A percentile compares a stretch with the other conserved stretches of the same genome.
phyloP scores from a whole-genome alignment of 2,113 vertebrate genomes.

The Himantopus leucocephalus region DNA sequence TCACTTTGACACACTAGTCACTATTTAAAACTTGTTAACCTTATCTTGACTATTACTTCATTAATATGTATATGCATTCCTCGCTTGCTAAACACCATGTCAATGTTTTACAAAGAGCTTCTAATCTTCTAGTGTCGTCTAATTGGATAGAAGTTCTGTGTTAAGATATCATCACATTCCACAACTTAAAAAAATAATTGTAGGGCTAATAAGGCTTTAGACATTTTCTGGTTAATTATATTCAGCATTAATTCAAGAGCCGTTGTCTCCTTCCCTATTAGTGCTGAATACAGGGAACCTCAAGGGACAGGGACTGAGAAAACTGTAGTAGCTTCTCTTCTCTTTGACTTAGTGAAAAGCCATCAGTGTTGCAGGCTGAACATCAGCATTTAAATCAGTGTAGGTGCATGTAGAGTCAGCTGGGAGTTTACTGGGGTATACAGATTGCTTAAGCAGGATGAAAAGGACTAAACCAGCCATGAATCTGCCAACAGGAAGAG shows the following conservation, averaged over 20 bases:
- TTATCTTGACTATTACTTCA: background rate
- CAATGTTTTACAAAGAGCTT: background rate
- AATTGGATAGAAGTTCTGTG: background rate
- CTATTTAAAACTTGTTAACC: background rate
- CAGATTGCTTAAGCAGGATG: background rate
- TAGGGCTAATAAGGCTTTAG: background rate
- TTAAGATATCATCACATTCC: background rate
- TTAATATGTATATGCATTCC: background rate
- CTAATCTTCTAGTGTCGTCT: background rate
- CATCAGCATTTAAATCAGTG: background rate
- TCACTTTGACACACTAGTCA: background rate
- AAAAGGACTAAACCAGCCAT: background rate
- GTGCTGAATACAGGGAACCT: background rate
- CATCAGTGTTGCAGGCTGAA: background rate
- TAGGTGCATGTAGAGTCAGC: background rate
- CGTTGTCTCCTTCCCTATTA: background rate
- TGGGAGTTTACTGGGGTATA: background rate
- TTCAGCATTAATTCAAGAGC: background rate
- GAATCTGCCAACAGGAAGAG: background rate
- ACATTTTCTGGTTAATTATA: background rate
- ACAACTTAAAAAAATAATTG: background rate
- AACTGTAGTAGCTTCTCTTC: background rate
- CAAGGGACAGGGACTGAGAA: background rate
- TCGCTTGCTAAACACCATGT: background rate
- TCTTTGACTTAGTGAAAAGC: background rate